phyloP scores from a whole-genome alignment of 1,140 invertebrate genomes.

The Kradibia gibbosae region DNA sequence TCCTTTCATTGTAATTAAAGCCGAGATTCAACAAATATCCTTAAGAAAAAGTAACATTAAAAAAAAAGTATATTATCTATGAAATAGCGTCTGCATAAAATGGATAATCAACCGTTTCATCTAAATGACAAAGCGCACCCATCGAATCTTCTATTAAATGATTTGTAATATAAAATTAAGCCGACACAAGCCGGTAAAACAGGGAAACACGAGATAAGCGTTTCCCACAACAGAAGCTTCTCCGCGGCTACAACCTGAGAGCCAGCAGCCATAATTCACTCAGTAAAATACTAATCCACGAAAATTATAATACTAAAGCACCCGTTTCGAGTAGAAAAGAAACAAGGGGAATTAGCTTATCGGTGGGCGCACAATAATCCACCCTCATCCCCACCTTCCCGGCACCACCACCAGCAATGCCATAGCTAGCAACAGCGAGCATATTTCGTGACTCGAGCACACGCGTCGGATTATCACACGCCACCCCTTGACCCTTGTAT shows the following conservation, averaged over 20 bases:
- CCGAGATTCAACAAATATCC: background rate
- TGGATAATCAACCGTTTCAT: background rate
- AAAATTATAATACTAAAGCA: constrained; percentile 46
- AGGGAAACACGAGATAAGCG: constrained; percentile 31
- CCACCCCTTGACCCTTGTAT: constrained; percentile 58
- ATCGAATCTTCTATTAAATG: constrained; percentile 29
- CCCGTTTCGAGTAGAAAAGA: background rate
- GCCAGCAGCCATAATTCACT: constrained; percentile 12
- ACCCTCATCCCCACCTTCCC: constrained; percentile 55
- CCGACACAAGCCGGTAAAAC: background rate
- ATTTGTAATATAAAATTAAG: constrained; percentile 27
- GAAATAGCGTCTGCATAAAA: background rate
- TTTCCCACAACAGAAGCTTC: constrained; percentile 33
- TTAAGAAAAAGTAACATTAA: background rate
- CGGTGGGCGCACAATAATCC: constrained; percentile 63
- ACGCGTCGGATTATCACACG: constrained; percentile 55
- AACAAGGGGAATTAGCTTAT: constrained; percentile 68
- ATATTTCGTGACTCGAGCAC: constrained; percentile 69
- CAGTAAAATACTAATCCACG: constrained; percentile 22
- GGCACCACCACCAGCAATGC: too few species aligned
- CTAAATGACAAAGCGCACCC: background rate
- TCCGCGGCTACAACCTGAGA: background rate
- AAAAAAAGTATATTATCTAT: background rate
- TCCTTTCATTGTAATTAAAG: background rate
- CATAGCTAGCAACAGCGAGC: too few species aligned